Base-by-base conservation (phyloP, 2,113 vertebrate species). In the Corythornis cristatus region DNA sequence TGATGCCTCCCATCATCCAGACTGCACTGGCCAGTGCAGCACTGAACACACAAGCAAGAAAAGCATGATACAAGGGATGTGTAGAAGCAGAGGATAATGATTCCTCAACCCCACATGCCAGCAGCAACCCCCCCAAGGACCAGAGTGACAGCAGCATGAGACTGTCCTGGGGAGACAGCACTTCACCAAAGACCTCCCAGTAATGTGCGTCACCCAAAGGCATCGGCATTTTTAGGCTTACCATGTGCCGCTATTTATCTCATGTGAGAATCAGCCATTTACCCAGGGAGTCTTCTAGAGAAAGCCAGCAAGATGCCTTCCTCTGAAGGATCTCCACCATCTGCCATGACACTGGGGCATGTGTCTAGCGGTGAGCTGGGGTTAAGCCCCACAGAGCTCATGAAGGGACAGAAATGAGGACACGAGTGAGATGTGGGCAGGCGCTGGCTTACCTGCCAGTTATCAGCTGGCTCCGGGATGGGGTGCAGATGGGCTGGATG, bases 401-500 rank as follows among this genome's bases (percentile, higher is more conserved):
- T 33, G 58, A 66, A 51, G 21, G 56, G n/a, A 71, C 8, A 9
- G 45, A 50, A 82, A 29, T 0, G 3, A 3, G 45, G n/a, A 48
- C 61, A 56, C 0, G 2, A 67, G n/a, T 0, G 15, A 42, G 29
- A 4, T 23, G 62, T 15, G 29, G 91, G 45, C 19, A 56, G 61
- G 35, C 2, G 0, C 37, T 73, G 65, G 19, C 98, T 97, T 98
- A 99, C 99, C 99, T 99, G 97, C 99, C 99, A 0, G 99, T 99
- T 91, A 99, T 99, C 81, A 99, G 98, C 86, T 99, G 99, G 92
- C 99, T 99, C 45, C 99, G 97, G 20, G 99, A 99, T 0, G 99
- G 99, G 20, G 99, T 99, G 94, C 99, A 99, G 96, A 99, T 99
- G 83, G 99, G 99, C 84, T 99, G 99, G 93, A 99, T 98, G 95